Evolutionary conservation across 2,113 vertebrate species (phyloP).

Genomic region (Phrynosoma blainvillii): DNA sequence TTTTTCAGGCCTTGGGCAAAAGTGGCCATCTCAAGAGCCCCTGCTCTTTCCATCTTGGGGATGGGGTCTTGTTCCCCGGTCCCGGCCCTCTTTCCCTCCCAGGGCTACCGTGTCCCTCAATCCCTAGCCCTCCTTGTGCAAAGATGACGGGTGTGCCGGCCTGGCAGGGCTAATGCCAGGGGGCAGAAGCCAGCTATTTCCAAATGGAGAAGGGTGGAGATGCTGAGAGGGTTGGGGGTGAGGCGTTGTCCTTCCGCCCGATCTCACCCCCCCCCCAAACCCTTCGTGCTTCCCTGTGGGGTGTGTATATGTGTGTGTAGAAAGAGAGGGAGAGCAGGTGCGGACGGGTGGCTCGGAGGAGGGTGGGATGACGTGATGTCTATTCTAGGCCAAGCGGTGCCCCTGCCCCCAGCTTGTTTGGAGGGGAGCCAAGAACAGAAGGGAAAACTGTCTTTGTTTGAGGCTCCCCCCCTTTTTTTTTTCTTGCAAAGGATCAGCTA

Average conservation of each 20-base stretch:
- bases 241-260: neutral
- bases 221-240: too few relatives aligned
- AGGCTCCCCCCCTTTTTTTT: neutral
- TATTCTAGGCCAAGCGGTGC: constrained; percentile 66
- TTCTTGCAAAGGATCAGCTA: too few relatives aligned
- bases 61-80: neutral
- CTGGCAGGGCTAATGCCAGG: neutral
- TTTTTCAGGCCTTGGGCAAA: too few relatives aligned
- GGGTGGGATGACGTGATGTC: constrained; percentile 72
- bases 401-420: constrained; percentile 21
- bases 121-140: too few relatives aligned
- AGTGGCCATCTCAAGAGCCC: too few relatives aligned
- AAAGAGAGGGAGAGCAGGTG: constrained; percentile 32
- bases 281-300: neutral
- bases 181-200: neutral
- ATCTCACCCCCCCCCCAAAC: too few relatives aligned
- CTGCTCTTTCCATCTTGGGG: too few relatives aligned
- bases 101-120: too few relatives aligned
- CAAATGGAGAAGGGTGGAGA: neutral
- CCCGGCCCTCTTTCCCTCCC: neutral
- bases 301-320: too few relatives aligned
- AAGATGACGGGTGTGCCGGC: too few relatives aligned
- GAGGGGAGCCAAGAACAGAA: neutral
- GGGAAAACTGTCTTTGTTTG: neutral
- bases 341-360: constrained; percentile 61